A percentile compares a stretch with the other conserved stretches of the same genome.
These are phyloP conservation scores for Podarcis muralis DNA, from an alignment of 2,113 vertebrate species.

Conservation along the genomic window DNA sequence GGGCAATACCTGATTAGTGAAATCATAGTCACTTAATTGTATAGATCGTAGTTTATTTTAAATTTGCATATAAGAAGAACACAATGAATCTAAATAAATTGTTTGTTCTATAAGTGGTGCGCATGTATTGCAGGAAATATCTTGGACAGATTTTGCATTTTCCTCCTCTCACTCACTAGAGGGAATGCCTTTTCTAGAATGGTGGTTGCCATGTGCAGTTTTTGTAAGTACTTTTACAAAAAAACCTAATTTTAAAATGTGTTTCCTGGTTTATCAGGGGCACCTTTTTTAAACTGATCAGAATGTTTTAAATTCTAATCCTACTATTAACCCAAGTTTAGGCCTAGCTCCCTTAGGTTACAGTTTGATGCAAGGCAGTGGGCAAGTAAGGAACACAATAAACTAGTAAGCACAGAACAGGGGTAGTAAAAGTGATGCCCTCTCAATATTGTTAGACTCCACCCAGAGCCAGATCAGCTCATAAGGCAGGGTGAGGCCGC, in stretches of 20 bases:
- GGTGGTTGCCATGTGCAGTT: not conserved
- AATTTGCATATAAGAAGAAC: not conserved
- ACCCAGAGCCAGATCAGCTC: too few species aligned
- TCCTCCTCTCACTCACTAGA: not conserved
- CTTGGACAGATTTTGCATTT: not conserved
- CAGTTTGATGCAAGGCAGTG: not conserved
- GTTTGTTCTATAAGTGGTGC: not conserved
- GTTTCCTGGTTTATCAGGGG: not conserved
- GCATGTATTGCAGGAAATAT: not conserved
- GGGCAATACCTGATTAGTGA: not conserved
- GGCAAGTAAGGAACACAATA: not conserved
- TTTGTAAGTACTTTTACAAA: not conserved
- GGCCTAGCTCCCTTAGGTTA: not conserved
- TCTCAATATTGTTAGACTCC: not conserved
- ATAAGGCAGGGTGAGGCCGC: too few species aligned
- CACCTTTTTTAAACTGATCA: too few species aligned
- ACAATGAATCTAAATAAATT: not conserved
- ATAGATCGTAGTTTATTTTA: not conserved
- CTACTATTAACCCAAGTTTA: not conserved
- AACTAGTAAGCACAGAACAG: not conserved
- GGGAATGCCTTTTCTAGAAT: not conserved
- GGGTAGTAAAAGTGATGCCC: too few species aligned
- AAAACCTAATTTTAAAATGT: not conserved
- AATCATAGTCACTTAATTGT: not conserved
- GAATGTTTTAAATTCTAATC: too few species aligned